Base-by-base conservation (phyloP, 2,888 invertebrate species). In the Antitype chi region DNA sequence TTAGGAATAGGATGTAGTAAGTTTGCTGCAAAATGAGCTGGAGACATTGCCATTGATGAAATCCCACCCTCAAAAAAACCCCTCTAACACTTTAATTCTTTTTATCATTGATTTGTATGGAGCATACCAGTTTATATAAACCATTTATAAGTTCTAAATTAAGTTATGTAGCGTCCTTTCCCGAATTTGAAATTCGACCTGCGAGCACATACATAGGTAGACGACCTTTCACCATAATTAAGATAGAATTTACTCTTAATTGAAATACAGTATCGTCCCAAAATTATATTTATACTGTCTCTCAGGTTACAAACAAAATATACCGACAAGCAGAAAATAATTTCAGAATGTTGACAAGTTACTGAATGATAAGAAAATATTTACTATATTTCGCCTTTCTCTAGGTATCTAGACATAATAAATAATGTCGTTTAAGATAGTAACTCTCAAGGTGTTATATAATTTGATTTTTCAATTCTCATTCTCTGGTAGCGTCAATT, bases 171-270 rank as follows among this genome's bases (percentile, higher is more conserved):
- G 23, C 8, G 64, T 25, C 38, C 25, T 32, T 32, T 53, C 32
- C 63, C 52, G 43, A 74, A 68, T 70, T n/a, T 32, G 57, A 28
- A 64, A 75, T 52, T 52, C 28, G 8, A 59, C 6, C 25, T 64
- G 43, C 17, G 38, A 43, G 11, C n/a, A 52, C 52, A 59, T 28
- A 55, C 47, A 20, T 28, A 52, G 38, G 20, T 20, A 17, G 32
- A 38, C 28, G n/a, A 67, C 53, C 68, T 62, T 67, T 55, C 4
- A 47, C 47, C 49, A 52, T 62, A 49, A 68, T 77, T 77, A 49
- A 68, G 60, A 68, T 53, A 63, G 28, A 77, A 55, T 68, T 76
- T 55, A 49, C 47, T 68, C 60, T 47, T 47, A 49, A 62, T 77
- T 49, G 15, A 76, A 49, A 55, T 17, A 55, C 25, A 47, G 20